These are phyloP conservation scores for Lates japonicus DNA, from an alignment of 2,797 vertebrate genomes.

Conservation along the genomic window DNA sequence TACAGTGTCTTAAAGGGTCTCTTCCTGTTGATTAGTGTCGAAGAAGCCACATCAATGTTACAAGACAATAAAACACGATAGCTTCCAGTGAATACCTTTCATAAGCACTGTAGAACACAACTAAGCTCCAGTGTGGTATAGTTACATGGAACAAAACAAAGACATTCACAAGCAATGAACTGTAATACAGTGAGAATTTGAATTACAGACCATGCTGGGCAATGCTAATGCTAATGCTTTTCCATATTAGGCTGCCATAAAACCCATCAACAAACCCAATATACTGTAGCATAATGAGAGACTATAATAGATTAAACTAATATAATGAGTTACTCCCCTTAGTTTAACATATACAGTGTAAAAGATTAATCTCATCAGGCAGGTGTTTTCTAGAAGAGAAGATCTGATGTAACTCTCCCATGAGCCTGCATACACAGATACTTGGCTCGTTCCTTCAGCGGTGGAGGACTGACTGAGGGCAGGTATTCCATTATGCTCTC, in stretches of 20 bases:
- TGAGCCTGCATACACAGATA: not conserved
- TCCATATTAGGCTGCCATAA: not conserved
- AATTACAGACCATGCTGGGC: not conserved
- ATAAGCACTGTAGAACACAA: not conserved
- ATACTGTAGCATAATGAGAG: not conserved
- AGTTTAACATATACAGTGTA: not conserved
- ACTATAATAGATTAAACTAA: not conserved
- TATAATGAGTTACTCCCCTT: constrained; percentile 16
- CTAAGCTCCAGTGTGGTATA: not conserved
- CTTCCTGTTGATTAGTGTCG: no score
- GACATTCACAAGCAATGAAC: constrained; percentile 9
- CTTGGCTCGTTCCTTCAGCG: constrained; percentile 11
- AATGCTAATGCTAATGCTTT: constrained; percentile 11
- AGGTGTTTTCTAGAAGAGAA: constrained; percentile 16
- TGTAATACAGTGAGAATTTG: not conserved
- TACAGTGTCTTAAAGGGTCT: no score
- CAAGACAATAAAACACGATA: not conserved
- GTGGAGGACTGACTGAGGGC: constrained; percentile 11
- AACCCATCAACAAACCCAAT: constrained; percentile 32
- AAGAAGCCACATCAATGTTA: not conserved
- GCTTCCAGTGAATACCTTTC: not conserved
- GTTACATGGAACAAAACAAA: constrained; percentile 9
- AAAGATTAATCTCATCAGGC: constrained; percentile 8
- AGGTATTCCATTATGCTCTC: not conserved
- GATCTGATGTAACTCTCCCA: not conserved